These are phyloP conservation scores for Drosophila chauvacae DNA, from an alignment of 1,140 invertebrate species.

Conservation along the genomic window DNA sequence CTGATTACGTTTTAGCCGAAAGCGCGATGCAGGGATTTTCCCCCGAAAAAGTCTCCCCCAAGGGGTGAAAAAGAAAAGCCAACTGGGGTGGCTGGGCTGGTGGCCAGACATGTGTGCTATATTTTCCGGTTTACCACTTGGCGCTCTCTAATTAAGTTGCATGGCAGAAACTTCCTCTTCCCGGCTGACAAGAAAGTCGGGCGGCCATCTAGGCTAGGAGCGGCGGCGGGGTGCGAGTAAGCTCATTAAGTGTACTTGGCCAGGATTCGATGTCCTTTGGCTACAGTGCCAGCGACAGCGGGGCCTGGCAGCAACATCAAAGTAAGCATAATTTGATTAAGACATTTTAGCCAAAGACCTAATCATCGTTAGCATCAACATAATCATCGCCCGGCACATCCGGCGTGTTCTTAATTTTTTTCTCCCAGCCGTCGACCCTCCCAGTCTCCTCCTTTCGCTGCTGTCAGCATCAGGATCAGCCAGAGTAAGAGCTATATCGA, in stretches of 20 bases:
- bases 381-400: slow-evolving; percentile 72
- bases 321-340: slow-evolving; percentile 84
- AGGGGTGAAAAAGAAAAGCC: slow-evolving; percentile 7
- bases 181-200: slow-evolving; percentile 68
- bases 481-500: slow-evolving; percentile 9
- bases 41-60: slow-evolving; percentile 34
- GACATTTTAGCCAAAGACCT: slow-evolving; percentile 82
- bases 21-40: slow-evolving; percentile 64
- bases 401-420: slow-evolving; percentile 40
- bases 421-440: background rate
- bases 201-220: slow-evolving; percentile 28
- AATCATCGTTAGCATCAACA: slow-evolving; percentile 83
- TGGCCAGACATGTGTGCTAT: slow-evolving; percentile 63
- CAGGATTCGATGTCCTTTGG: slow-evolving; percentile 53
- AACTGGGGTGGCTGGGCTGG: slow-evolving; percentile 13
- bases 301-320: slow-evolving; percentile 69
- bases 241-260: slow-evolving; percentile 79
- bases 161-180: slow-evolving; percentile 64
- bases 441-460: slow-evolving; percentile 30
- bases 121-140: slow-evolving; percentile 80
- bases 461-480: slow-evolving; percentile 46
- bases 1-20: slow-evolving; percentile 67
- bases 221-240: slow-evolving; percentile 46
- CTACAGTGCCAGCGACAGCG: slow-evolving; percentile 15
- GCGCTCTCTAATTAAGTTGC: slow-evolving; percentile 79